Percentiles rank a stretch among this genome's conserved stretches.
Evolutionary conservation across 1,140 invertebrate species (phyloP).

Genomic region (Acromyrmex echinatior): DNA sequence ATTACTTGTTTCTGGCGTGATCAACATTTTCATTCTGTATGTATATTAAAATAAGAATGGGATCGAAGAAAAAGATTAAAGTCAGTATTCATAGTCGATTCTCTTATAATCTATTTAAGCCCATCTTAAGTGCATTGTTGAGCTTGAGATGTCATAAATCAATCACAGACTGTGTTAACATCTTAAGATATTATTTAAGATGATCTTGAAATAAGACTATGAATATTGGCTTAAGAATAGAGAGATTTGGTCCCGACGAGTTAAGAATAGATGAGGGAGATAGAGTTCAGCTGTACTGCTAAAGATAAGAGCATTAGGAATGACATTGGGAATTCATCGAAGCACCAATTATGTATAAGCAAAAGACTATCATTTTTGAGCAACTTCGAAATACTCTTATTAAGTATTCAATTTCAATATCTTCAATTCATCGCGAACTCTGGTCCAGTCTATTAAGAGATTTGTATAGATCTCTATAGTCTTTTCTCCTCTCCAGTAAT

Average conservation of each 20-base stretch:
- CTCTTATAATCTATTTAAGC: too few species aligned
- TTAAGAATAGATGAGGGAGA: not conserved
- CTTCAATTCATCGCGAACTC: not conserved
- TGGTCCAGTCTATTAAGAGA: constrained; percentile 4
- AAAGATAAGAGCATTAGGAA: constrained; percentile 18
- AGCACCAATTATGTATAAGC: constrained; percentile 46
- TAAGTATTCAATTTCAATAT: constrained; percentile 12
- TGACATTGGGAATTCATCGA: constrained; percentile 7
- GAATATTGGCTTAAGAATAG: not conserved
- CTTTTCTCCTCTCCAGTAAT: not conserved
- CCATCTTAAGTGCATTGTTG: too few species aligned
- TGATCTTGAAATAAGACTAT: too few species aligned
- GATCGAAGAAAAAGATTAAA: not conserved
- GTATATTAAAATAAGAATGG: not conserved
- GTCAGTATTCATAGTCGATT: too few species aligned
- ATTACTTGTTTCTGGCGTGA: not conserved
- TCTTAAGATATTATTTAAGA: too few species aligned
- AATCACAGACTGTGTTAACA: too few species aligned
- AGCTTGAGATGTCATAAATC: too few species aligned
- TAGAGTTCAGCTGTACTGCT: constrained; percentile 2
- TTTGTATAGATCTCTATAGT: not conserved
- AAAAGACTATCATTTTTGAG: constrained; percentile 44
- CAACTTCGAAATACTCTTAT: constrained; percentile 26
- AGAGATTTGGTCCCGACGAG: constrained; percentile 5
- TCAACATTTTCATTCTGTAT: not conserved